phyloP scores from a whole-genome alignment of 2,888 invertebrate genomes.

The Hirtodrosophila confusa region DNA sequence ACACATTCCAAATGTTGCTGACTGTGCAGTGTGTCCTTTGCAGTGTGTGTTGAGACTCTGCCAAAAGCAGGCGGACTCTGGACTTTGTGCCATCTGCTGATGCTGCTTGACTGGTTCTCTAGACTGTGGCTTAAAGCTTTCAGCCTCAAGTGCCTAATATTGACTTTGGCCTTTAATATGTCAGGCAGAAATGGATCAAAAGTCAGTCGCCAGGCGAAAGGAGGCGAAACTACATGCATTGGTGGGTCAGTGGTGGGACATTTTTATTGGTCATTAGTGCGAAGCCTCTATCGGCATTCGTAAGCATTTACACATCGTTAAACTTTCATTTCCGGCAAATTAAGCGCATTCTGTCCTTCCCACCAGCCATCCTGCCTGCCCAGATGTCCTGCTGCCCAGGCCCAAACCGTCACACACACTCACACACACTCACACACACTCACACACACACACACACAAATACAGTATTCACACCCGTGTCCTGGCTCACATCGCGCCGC shows the following conservation, averaged over 20 bases:
- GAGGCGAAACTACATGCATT: constrained; percentile 7
- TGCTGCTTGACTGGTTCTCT: constrained; percentile 19
- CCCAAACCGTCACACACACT: constrained; percentile 1
- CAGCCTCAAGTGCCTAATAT: constrained; percentile 40
- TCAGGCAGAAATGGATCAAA: constrained; percentile 73
- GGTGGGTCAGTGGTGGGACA: constrained; percentile 55
- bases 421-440: constrained; percentile 6
- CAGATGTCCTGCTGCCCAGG: background rate
- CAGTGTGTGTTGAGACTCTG: constrained; percentile 20
- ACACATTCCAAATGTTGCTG: constrained; percentile 51
- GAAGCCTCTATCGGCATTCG: constrained; percentile 75
- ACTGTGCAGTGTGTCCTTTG: constrained; percentile 26
- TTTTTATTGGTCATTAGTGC: constrained; percentile 78
- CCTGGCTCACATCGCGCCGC: background rate
- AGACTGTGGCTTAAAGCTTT: constrained; percentile 41
- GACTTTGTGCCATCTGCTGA: constrained; percentile 23
- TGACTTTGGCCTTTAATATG: constrained; percentile 54
- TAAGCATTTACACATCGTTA: constrained; percentile 80
- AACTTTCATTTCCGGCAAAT: constrained; percentile 80
- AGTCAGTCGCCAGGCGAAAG: constrained; percentile 35
- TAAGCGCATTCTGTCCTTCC: constrained; percentile 67
- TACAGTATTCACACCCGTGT: constrained; percentile 25
- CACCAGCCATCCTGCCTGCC: background rate
- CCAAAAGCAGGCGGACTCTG: constrained; percentile 29
- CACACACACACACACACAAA: constrained; percentile 7